phyloP scores from a whole-genome alignment of 2,888 invertebrate genomes.

The Galeopsomyia nigrocyanea region DNA sequence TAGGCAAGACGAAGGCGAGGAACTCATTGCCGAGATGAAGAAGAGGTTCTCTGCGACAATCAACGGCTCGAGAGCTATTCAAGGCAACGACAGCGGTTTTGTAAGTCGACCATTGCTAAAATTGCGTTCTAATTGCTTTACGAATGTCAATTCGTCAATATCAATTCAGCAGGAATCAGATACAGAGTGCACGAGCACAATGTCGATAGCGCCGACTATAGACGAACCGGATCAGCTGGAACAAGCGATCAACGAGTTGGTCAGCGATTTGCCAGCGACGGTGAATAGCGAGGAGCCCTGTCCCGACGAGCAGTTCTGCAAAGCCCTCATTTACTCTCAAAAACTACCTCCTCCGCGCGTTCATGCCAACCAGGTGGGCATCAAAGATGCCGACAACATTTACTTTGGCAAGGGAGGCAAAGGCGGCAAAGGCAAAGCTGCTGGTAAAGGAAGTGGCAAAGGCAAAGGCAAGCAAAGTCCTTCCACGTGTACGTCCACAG shows the following conservation, averaged over 20 bases:
- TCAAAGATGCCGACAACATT: constrained; percentile 53
- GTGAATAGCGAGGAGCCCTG: constrained; percentile 59
- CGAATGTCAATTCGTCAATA: background rate
- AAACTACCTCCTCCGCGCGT: constrained; percentile 62
- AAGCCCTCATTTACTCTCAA: constrained; percentile 63
- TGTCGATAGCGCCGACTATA: background rate
- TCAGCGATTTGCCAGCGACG: constrained; percentile 70
- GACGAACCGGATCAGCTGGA: constrained; percentile 71
- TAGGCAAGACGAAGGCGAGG: constrained; percentile 80
- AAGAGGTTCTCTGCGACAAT: constrained; percentile 79
- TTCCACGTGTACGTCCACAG: background rate
- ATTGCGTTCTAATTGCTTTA: too few species aligned
- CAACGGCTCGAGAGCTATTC: constrained; percentile 4
- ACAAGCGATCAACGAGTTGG: constrained; percentile 79
- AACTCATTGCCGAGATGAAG: constrained; percentile 84
- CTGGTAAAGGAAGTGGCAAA: constrained; percentile 3
- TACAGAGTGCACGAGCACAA: constrained; percentile 19
- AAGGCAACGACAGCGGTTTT: constrained; percentile 3
- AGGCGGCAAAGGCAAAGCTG: constrained; percentile 20
- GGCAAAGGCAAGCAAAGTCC: constrained; percentile 12
- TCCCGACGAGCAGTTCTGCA: constrained; percentile 61
- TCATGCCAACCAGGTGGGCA: constrained; percentile 62
- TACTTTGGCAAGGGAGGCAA: constrained; percentile 49
- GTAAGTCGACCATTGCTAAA: constrained; percentile 16
- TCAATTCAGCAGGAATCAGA: constrained; percentile 24